Evolutionary conservation across 1,140 invertebrate genomes (phyloP), one percentile per base, ranked within the genome.

Genomic region (Diprion similis): DNA sequence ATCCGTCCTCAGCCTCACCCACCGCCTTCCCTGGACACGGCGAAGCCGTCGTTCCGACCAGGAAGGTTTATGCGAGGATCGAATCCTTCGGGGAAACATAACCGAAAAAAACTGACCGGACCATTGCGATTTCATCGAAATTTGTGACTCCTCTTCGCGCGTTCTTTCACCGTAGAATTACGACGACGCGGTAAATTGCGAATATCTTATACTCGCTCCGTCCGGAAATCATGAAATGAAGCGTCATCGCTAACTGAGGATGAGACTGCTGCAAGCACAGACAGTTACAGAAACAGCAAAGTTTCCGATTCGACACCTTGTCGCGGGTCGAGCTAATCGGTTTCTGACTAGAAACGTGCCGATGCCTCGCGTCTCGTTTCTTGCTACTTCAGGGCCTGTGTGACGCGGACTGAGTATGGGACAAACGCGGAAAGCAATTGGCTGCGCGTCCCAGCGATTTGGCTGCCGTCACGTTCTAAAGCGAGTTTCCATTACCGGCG

Each of bases 401-500:
- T 71, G 72, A 66, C 59, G 72, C 67, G 46, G 64, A 17, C 68
- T 47, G 24, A 71, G 72, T 68, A 68, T 67, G 46, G 17, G 13
- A 70, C 64, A 66, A 65, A 47, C 69, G 76, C 71, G 67, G 59
- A 71, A 45, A 65, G 46, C 75, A 24, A 74, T 37, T 37, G 47
- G 66, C 68, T 19, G 18, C 66, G 18, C 66, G 72, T 10, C 69
- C 69, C 79, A 76, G 69, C 74, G 76, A 81, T 81, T 81, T 51
- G 80, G 78, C 78, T 81, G 79, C 79, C 80, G 75, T 81, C 80
- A 81, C 80, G 79, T 81, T 77, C 70, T 66, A 65, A 45, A 70
- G 51, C 72, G 11, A 76, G 77, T 80, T 81, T 80, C 79, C 80
- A 78, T 79, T 78, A 6, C 24, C 24, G 24, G 24, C 24, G 24